Base-by-base conservation (phyloP, 2,888 invertebrate species). In the Crocallis elinguaria region DNA sequence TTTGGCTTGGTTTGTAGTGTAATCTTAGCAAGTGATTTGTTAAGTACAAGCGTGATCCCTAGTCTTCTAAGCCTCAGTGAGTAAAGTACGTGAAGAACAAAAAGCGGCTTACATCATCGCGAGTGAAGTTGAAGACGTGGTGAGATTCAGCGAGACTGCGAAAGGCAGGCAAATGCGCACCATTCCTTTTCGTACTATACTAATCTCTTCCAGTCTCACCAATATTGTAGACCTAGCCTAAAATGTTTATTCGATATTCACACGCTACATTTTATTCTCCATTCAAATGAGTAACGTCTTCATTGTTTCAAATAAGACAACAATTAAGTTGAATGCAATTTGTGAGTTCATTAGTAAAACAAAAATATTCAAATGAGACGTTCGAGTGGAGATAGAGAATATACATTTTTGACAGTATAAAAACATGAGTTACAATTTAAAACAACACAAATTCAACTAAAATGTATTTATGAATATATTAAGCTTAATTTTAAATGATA, bases 221-320 rank as follows among this genome's bases (percentile, higher is more conserved):
- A 5, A 12, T 3, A 19, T 6, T 51, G 35, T 51, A 13, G 12
- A 45, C 14, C 30, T 14, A 51, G 13, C 45, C 7, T 53, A 36
- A 60, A 60, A 57, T n/a, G n/a, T n/a, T 62, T 56, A 64, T 46
- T 63, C 75, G 79, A 82, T 79, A 79, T 84, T 88, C 86, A 84
- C 87, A 86, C 84, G 88, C 87, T 86, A 85, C 77, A 66, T 60
- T 61, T 60, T 51, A 55, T 60, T 56, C 65, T 66, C 67, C 69
- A 75, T 77, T 77, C 71, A 71, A 73, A 77, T 79, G 71, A 71
- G 65, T 79, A 77, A 84, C 76, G 80, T 75, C 75, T 82, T 75
- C 75, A 84, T 86, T 86, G 83, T 86, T 79, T 72, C 66, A 61
- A 71, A 74, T 69, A 67, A 64, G 65, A 70, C 64, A 62, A 69